Base-by-base conservation (phyloP, 2,113 vertebrate genomes). In the Pogona vitticeps region DNA sequence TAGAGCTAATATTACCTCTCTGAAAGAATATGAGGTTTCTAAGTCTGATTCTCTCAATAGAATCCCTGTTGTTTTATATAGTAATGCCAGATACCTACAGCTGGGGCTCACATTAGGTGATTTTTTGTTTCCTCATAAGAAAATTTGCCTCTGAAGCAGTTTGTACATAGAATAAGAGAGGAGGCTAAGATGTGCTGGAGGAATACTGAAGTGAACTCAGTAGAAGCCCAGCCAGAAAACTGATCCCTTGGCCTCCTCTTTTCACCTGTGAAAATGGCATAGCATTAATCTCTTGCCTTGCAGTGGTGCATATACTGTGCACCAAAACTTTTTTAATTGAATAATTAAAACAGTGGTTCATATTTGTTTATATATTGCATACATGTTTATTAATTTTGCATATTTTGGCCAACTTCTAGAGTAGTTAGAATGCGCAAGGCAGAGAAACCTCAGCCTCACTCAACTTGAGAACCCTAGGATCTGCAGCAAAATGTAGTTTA, bases 81-180 rank as follows among this genome's bases (percentile, higher is more conserved):
- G 23, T 67, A 40, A n/a, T 76, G 85, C 85, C 85, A 87, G 71
- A 75, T 87, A 80, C 85, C 79, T 63, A 59, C 78, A 68, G 85
- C 46, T 23, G 71, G 70, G 71, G 26, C 71, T 82, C 58, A 82
- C 78, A 82, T 71, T 42, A 86, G 59, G 40, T 63, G 71, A 88
- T 28, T 23, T 10, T 61, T 33, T 6, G 40, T 72, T 67, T 59
- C 65, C 31, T 72, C 73, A 18, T 58, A 46, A 65, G 56, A 83
- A 79, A 83, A 61, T 26, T 31, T 40, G 58, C 68, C 71, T 59
- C 33, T 65, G 26, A 63, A 83, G 68, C 52, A 28, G 2, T 80
- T 59, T 42, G 15, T 23, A 58, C 18, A 61, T 36, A 77, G 6
- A 23, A 59, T 1, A 15, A 46, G 31, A 58, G n/a, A 23, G 1